Evolutionary conservation across 2,888 invertebrate genomes (phyloP).

Genomic region (Tubulanus polymorphus): DNA sequence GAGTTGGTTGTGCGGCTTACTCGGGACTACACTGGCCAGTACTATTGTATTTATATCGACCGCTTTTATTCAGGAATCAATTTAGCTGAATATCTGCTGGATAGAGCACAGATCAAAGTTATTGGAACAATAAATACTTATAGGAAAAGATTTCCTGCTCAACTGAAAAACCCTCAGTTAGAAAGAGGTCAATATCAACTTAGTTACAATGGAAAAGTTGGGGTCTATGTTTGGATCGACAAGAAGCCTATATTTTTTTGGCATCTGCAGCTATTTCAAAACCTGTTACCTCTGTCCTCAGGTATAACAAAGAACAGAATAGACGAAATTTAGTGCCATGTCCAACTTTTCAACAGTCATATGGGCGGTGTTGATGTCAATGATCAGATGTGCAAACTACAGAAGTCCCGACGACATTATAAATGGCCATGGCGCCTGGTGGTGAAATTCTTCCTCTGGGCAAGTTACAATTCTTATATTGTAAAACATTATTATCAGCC

Average conservation of each 20-base stretch:
- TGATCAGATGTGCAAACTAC: slow-evolving; percentile 14
- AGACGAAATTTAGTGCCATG: slow-evolving; percentile 1
- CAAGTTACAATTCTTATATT: slow-evolving; percentile 9
- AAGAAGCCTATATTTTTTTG: slow-evolving; percentile 13
- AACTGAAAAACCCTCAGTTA: not conserved
- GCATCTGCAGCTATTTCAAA: slow-evolving; percentile 1
- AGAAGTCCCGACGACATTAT: slow-evolving; percentile 16
- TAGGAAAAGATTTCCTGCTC: not conserved
- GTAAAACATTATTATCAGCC: no score
- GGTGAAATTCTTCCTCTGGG: slow-evolving; percentile 18
- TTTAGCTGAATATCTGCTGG: slow-evolving; percentile 6
- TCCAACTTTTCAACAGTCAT: slow-evolving; percentile 13
- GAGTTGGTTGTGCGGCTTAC: slow-evolving; percentile 10
- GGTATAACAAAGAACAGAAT: slow-evolving; percentile 2
- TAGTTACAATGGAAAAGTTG: slow-evolving; percentile 12
- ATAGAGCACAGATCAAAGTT: no score
- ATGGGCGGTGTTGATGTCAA: slow-evolving; percentile 19
- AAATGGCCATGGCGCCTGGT: slow-evolving; percentile 16
- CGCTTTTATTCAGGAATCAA: slow-evolving; percentile 3
- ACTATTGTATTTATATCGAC: slow-evolving; percentile 4
- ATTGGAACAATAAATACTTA: no score
- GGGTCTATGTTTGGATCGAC: slow-evolving; percentile 14
- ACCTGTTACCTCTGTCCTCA: not conserved
- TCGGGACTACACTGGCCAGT: slow-evolving; percentile 1
- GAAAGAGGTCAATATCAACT: slow-evolving; percentile 4